Base-by-base conservation (phyloP, 2,888 invertebrate genomes). In the Dryadula phaetusa region DNA sequence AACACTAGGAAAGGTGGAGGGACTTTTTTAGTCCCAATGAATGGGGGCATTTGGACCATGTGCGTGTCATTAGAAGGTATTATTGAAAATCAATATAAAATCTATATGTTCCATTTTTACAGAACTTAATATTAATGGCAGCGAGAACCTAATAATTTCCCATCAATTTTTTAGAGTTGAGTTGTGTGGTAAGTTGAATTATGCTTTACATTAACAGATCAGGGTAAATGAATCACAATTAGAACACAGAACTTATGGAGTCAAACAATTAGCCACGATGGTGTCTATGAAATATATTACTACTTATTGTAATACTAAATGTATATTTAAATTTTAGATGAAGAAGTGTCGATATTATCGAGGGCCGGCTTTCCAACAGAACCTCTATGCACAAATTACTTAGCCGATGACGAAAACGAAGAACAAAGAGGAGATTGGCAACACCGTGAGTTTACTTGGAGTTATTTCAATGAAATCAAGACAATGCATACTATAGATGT, bases 31-130 rank as follows among this genome's bases (percentile, higher is more conserved):
- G 96, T 97, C 32, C 97, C 97, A 12, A 97, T 97, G 95, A 96
- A 96, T 77, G 97, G 96, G n/a, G 98, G 97, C 40, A 98, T 96
- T 79, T 98, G 97, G 98, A 98, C 96, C 22, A 94, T 96, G 85
- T 98, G 96, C 86, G 96, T 96, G 77, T 96, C 96, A 77, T 94
- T 97, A 77, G 95, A 95, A 87, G 97, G 97, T 89, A 53, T 63
- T 64, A 25, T 58, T 12, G 7, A 40, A 46, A 37, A 64, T 44
- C 14, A 14, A 28, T 44, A 34, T 34, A 34, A 44, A 37, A 10
- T 37, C 12, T 10, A 12, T 12, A 12, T n/a, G n/a, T n/a, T n/a
- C n/a, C n/a, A n/a, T n/a, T n/a, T n/a, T n/a, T n/a, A n/a, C n/a
- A n/a, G n/a, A n/a, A n/a, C n/a, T n/a, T n/a, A n/a, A n/a, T n/a